phyloP scores from a whole-genome alignment of 2,797 vertebrate genomes.

The Acridotheres tristis region DNA sequence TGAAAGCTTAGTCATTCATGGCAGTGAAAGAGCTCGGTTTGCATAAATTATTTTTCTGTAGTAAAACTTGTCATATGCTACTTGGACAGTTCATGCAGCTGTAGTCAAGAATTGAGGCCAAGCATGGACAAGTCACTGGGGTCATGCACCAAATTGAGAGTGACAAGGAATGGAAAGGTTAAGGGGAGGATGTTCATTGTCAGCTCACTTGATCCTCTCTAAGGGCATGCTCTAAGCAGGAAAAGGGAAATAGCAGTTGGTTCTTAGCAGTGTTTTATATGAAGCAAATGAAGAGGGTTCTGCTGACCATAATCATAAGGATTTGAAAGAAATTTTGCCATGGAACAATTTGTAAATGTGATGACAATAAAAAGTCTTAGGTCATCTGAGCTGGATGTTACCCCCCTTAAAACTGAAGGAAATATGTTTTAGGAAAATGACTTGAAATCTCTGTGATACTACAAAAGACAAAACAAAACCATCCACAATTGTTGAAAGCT shows the following conservation, averaged over 20 bases:
- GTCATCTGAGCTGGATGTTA: neutral
- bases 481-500: neutral
- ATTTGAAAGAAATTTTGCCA: neutral
- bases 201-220: accelerated
- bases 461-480: neutral
- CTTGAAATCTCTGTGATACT: neutral
- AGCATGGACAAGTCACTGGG: neutral
- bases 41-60: neutral
- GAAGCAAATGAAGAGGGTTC: neutral
- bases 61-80: neutral
- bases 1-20: neutral
- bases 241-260: neutral
- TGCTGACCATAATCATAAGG: neutral
- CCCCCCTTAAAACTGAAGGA: neutral
- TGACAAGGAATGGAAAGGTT: neutral
- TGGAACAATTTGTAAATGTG: neutral
- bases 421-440: neutral
- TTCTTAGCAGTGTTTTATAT: neutral
- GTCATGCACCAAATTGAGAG: neutral
- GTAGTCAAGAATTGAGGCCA: neutral
- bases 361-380: neutral
- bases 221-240: neutral
- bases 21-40: neutral
- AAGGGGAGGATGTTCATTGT: neutral
- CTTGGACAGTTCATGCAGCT: neutral